Evolutionary conservation across 2,797 vertebrate species (phyloP).

Genomic region (Characodon lateralis): DNA sequence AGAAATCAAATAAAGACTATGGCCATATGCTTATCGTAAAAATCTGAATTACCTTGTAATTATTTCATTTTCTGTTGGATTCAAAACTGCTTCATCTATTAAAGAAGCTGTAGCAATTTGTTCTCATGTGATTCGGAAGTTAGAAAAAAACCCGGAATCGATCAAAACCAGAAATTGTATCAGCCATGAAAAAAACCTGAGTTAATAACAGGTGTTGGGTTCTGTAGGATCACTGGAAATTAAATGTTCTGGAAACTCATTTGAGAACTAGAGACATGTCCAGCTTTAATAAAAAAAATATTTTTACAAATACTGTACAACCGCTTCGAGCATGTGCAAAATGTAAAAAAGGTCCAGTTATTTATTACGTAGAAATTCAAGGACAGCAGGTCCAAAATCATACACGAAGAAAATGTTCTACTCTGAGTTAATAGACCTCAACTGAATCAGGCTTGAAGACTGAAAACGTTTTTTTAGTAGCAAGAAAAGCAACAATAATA

Average conservation of each 20-base stretch:
- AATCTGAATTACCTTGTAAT: background rate
- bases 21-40: background rate
- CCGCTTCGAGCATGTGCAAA: conserved; percentile 68
- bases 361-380: conserved; percentile 23
- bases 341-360: conserved; percentile 52
- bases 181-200: conserved; percentile 6
- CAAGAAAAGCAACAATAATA: conserved; percentile 20
- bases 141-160: background rate
- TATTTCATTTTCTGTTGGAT: background rate
- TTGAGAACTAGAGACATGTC: conserved; percentile 45
- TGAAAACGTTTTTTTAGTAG: background rate
- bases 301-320: conserved; percentile 70
- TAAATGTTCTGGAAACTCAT: conserved; percentile 38
- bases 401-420: conserved; percentile 23
- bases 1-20: background rate
- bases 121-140: background rate
- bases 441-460: background rate
- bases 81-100: background rate
- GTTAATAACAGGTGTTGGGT: background rate
- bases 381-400: background rate
- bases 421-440: conserved; percentile 23
- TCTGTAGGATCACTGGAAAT: background rate
- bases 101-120: background rate
- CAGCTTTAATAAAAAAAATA: conserved; percentile 69
- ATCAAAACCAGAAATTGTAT: background rate